These are phyloP conservation scores for Fissipunctia ypsillon DNA, from an alignment of 2,888 invertebrate genomes.

Conservation along the genomic window DNA sequence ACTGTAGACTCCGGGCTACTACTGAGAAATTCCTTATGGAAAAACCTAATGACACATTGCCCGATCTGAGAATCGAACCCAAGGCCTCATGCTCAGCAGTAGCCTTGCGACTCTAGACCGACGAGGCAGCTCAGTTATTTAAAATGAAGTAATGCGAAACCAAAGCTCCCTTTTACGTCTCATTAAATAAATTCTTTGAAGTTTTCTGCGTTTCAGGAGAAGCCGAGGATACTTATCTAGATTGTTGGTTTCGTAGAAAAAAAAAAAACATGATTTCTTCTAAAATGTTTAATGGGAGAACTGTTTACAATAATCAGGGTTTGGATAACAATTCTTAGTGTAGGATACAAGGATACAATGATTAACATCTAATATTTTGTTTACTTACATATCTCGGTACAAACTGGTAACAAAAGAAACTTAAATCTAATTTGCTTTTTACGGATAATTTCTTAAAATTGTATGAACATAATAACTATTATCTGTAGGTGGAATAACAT, in stretches of 20 bases:
- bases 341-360: constrained; percentile 52
- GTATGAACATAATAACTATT: background rate
- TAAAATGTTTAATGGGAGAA: constrained; percentile 56
- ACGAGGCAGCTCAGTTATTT: too few relatives aligned
- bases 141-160: too few relatives aligned
- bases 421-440: background rate
- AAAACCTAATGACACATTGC: too few relatives aligned
- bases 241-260: background rate
- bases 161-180: background rate
- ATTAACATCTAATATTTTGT: constrained; percentile 39
- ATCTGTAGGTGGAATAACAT: background rate
- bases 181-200: background rate
- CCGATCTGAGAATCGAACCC: too few relatives aligned
- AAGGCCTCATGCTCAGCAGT: too few relatives aligned
- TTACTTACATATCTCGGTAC: constrained; percentile 14
- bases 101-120: too few relatives aligned
- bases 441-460: background rate
- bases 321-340: constrained; percentile 46
- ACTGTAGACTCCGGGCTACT: too few relatives aligned
- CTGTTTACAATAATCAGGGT: constrained; percentile 47
- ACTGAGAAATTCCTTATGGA: too few relatives aligned
- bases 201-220: background rate
- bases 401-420: background rate
- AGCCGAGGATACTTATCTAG: background rate
- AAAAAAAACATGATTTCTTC: constrained; percentile 9